A percentile compares a stretch with the other conserved stretches of the same genome.
These are phyloP conservation scores for Sclerodermus sp. DNA, from an alignment of 2,888 invertebrate genomes.

Conservation along the genomic window DNA sequence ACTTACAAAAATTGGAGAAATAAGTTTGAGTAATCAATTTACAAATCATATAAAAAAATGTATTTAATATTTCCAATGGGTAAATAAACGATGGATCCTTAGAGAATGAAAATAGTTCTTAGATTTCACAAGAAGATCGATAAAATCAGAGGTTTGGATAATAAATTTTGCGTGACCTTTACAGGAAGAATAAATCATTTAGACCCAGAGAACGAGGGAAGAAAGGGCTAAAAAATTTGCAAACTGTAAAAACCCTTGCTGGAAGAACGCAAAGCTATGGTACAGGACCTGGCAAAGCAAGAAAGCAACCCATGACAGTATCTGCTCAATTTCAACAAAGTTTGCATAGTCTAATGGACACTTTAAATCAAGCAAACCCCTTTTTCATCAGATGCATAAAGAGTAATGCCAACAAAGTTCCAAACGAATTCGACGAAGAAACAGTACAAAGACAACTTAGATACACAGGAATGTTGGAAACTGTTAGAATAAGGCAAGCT, in stretches of 20 bases:
- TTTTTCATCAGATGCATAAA: slow-evolving; percentile 92
- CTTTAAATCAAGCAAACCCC: slow-evolving; percentile 85
- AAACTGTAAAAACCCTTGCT: slow-evolving; percentile 88
- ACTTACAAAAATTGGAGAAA: too few relatives aligned
- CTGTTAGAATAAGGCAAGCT: slow-evolving; percentile 90
- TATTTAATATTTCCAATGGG: too few relatives aligned
- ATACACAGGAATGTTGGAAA: slow-evolving; percentile 97
- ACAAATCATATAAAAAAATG: too few relatives aligned
- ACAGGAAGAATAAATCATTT: slow-evolving; percentile 91
- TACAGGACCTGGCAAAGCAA: slow-evolving; percentile 63
- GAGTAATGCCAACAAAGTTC: slow-evolving; percentile 90
- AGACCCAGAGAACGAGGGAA: slow-evolving; percentile 83
- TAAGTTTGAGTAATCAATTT: too few relatives aligned
- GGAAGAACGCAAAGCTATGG: slow-evolving; percentile 68
- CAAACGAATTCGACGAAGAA: slow-evolving; percentile 91
- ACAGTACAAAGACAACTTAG: slow-evolving; percentile 87
- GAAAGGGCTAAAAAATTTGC: slow-evolving; percentile 86
- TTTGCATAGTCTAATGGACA: slow-evolving; percentile 88
- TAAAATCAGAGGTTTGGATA: too few relatives aligned
- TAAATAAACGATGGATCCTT: too few relatives aligned
- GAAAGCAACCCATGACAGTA: slow-evolving; percentile 89
- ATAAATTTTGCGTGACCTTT: slow-evolving; percentile 25
- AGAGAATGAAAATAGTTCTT: too few relatives aligned
- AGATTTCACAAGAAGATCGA: too few relatives aligned
- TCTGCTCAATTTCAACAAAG: slow-evolving; percentile 95